Conservation (phyloP, 2,888 invertebrate species). For the Drosophila glabriapex region DNA sequence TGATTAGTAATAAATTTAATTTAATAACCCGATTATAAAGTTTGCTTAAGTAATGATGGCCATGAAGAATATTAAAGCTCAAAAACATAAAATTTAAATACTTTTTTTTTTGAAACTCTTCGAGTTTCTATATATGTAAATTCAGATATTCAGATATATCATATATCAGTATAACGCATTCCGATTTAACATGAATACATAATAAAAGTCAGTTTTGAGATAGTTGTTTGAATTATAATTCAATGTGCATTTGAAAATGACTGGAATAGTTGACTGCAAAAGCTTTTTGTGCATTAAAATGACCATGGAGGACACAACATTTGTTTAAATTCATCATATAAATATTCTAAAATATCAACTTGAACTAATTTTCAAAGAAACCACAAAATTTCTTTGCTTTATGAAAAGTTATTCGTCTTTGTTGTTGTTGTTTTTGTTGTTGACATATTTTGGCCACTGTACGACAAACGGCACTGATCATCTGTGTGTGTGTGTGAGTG, state of each 20-base stretch:
- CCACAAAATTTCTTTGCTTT: slow-evolving; percentile 17
- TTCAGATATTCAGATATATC: not conserved
- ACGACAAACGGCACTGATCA: slow-evolving; percentile 29
- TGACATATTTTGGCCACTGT: slow-evolving; percentile 35
- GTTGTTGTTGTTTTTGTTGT: not conserved
- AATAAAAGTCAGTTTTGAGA: not conserved
- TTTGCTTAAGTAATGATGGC: not conserved
- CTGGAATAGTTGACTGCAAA: not conserved
- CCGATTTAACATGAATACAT: no score
- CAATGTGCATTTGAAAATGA: not conserved
- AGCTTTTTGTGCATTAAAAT: not conserved
- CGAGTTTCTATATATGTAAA: not conserved
- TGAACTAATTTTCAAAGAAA: not conserved
- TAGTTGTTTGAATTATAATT: no score
- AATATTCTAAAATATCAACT: not conserved
- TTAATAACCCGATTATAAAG: not conserved
- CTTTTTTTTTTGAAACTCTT: not conserved
- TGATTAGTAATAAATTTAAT: not conserved
- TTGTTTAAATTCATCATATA: not conserved
- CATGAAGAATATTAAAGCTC: not conserved
- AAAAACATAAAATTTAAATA: not conserved
- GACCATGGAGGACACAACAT: not conserved
- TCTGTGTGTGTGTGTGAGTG: slow-evolving; percentile 16
- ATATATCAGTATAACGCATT: not conserved
- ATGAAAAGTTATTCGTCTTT: not conserved